phyloP scores from a whole-genome alignment of 2,797 vertebrate species.

The Crenuchus spilurus region DNA sequence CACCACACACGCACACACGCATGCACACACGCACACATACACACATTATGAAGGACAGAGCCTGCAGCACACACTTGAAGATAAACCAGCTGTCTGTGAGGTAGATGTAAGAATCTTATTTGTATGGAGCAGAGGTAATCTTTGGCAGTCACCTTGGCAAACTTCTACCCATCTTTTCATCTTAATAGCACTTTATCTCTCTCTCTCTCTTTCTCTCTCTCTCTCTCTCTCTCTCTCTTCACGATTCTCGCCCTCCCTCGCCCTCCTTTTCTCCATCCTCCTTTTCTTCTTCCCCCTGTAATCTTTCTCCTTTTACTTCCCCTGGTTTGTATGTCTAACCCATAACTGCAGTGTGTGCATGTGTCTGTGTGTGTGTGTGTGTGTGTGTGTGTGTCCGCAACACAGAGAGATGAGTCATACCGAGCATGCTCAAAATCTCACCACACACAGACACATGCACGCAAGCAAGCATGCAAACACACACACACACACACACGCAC shows the following conservation, averaged over 20 bases:
- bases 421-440: conserved; percentile 4
- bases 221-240: not conserved
- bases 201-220: not conserved
- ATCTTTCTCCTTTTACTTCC: not conserved
- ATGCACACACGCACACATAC: conserved; percentile 12
- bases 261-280: not conserved
- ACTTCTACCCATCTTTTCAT: conserved; percentile 38
- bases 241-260: not conserved
- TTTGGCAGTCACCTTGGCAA: conserved; percentile 50
- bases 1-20: conserved; percentile 19
- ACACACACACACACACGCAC: not conserved
- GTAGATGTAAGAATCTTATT: conserved; percentile 28
- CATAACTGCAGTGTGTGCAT: not conserved
- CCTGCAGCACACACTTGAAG: conserved; percentile 37
- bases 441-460: not conserved
- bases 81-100: conserved; percentile 26
- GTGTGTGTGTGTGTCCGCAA: not conserved
- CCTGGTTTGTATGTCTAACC: not conserved
- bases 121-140: conserved; percentile 45
- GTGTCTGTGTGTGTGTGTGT: not conserved
- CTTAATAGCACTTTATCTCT: conserved; percentile 36
- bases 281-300: not conserved
- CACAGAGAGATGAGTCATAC: not conserved
- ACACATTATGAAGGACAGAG: not conserved
- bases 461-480: no score